Base-by-base conservation (phyloP, 1,140 invertebrate species). In the Vanessa tameamea region DNA sequence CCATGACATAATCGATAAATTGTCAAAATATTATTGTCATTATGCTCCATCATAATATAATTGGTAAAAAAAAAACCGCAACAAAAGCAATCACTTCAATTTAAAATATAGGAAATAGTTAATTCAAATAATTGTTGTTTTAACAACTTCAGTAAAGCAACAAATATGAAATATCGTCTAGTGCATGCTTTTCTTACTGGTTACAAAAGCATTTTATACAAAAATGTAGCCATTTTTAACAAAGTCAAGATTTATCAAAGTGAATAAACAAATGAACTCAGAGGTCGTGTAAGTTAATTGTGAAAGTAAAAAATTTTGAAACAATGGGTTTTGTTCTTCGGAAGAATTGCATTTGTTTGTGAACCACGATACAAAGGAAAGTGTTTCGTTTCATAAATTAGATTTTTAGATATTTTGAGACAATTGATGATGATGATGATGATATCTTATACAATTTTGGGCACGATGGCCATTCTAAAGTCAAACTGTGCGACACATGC, bases 211-310 rank as follows among this genome's bases (percentile, higher is more conserved):
- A 16, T 53, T 53, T 53, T 53, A n/a, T 3, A 53, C 13, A 50
- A n/a, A 15, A 50, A 14, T 14, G 48, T 43, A 43, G 51, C n/a
- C 51, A n/a, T 53, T 53, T 16, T 53, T 53, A 53, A 53, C 5
- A 53, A 16, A 8, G 51, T 53, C 51, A 53, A 53, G 51, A 53
- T 53, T 53, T 53, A 53, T 20, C 51, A 53, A 53, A 53, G 51
- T 53, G n/a, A 53, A n/a, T 53, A n/a, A 20, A 53, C 51, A 53
- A 53, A 53, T 53, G 51, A 53, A 53, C 51, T 53, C 51, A 16
- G 51, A 9, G 51, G 51, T 53, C 51, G 51, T 53, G 51, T 20
- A 16, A 16, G 51, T 53, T 53, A 53, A 53, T 53, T 53, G n/a
- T 53, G n/a, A 53, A 53, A 16, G 15, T 53, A 20, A 53, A 53